phyloP scores from a whole-genome alignment of 2,113 vertebrate genomes.

The Ellobius talpinus region DNA sequence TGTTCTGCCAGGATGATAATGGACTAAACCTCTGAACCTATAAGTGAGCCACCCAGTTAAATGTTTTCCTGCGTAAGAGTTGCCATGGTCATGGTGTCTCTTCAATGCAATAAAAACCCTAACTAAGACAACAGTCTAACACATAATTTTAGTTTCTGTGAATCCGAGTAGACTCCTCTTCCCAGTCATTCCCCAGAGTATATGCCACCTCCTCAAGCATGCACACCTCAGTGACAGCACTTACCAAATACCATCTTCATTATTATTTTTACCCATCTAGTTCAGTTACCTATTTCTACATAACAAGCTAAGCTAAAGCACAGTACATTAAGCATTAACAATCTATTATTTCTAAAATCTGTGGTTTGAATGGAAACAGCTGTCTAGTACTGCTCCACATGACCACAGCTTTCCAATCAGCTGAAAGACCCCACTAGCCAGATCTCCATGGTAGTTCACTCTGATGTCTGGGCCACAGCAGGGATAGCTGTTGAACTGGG shows the following conservation, averaged over 20 bases:
- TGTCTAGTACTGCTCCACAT: neutral
- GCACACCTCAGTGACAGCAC: neutral
- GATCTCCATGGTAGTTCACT: neutral
- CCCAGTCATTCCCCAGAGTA: neutral
- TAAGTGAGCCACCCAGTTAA: neutral
- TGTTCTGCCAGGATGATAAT: neutral
- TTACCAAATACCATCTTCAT: neutral
- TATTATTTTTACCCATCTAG: neutral
- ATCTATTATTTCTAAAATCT: constrained; percentile 25
- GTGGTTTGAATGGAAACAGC: neutral
- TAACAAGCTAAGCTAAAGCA: neutral
- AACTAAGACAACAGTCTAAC: neutral
- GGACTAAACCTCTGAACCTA: neutral
- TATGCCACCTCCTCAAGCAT: neutral
- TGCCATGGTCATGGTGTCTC: neutral
- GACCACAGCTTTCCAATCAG: neutral
- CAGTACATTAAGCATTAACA: neutral
- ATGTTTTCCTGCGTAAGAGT: neutral
- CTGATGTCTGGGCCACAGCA: neutral
- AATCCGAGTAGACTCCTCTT: neutral
- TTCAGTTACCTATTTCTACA: constrained; percentile 38
- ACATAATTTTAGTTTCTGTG: neutral
- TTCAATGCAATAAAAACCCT: neutral
- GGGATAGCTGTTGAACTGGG: neutral
- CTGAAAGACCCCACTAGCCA: neutral